phyloP scores from a whole-genome alignment of 2,113 vertebrate genomes.

The Poicephalus meyeri region DNA sequence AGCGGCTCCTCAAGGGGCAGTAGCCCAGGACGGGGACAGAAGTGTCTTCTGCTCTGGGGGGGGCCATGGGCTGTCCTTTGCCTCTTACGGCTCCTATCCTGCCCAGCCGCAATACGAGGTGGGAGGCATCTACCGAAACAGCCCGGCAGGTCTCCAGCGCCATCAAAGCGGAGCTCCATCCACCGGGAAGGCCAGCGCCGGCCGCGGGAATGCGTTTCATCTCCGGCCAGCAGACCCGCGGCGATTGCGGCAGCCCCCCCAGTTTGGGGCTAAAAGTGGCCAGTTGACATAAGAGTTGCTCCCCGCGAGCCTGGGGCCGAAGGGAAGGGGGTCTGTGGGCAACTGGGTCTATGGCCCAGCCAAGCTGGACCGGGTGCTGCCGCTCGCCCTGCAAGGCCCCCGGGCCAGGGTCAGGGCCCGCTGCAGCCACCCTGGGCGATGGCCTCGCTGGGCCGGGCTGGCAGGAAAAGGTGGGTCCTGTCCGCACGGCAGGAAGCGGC shows the following conservation, averaged over 20 bases:
- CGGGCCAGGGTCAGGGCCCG: fast-evolving
- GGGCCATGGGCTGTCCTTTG: background rate
- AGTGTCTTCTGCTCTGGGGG: background rate
- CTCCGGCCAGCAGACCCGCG: background rate
- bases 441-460: background rate
- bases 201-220: background rate
- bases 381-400: background rate
- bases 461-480: conserved; percentile 55
- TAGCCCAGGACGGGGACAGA: background rate
- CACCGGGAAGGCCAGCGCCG: background rate
- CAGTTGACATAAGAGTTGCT: background rate
- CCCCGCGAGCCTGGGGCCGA: fast-evolving
- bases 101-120: background rate
- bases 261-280: background rate
- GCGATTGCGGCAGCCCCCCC: background rate
- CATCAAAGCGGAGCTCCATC: background rate
- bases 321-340: background rate
- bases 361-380: fast-evolving
- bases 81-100: background rate
- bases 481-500: background rate
- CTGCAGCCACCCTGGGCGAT: background rate
- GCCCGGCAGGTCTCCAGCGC: background rate
- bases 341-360: background rate
- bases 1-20: background rate
- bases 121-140: background rate